Conservation (phyloP, 1,140 invertebrate species). For the Heliconius eleuchia region DNA sequence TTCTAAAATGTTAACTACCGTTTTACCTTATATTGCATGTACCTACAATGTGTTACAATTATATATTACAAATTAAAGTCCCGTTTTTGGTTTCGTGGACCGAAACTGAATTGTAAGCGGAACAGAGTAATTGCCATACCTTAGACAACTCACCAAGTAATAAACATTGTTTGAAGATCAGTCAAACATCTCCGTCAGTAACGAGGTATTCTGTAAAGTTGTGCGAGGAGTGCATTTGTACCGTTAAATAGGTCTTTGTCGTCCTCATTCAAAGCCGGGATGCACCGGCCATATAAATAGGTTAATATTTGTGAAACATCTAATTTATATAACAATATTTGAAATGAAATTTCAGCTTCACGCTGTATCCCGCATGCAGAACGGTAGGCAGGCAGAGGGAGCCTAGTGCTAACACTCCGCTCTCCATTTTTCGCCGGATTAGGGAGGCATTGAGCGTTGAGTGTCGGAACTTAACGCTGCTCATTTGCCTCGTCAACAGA, state of each 20-base stretch:
- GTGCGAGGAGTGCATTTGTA: slow-evolving; percentile 42
- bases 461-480: too few species aligned
- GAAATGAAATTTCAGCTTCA: too few species aligned
- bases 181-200: slow-evolving; percentile 23
- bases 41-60: neutral
- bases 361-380: too few species aligned
- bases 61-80: neutral
- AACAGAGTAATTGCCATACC: slow-evolving; percentile 11
- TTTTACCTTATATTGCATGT: neutral
- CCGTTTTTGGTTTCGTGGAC: neutral
- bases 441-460: too few species aligned
- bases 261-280: neutral
- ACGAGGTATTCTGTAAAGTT: slow-evolving; percentile 37
- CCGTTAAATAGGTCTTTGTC: slow-evolving; percentile 47
- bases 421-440: too few species aligned
- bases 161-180: slow-evolving; percentile 27
- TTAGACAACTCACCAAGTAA: slow-evolving; percentile 1
- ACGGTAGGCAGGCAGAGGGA: too few species aligned
- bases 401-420: too few species aligned
- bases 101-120: neutral
- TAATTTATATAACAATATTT: too few species aligned
- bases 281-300: too few species aligned
- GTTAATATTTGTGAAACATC: too few species aligned
- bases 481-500: too few species aligned
- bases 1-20: neutral